Base-by-base conservation (phyloP, 2,888 invertebrate species). In the Caenorhabditis macrosperma region DNA sequence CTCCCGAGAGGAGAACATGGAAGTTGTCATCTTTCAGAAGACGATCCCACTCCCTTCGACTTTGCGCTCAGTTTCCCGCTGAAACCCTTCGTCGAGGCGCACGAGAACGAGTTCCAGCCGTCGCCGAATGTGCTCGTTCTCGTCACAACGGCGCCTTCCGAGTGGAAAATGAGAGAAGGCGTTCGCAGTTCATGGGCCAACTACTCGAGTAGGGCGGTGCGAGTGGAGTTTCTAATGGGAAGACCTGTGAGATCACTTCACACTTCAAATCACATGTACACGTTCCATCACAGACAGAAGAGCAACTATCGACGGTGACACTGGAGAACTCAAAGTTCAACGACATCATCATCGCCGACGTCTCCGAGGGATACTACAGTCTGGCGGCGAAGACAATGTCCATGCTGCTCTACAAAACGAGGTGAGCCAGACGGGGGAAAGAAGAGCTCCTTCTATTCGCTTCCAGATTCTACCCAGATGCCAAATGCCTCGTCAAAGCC, bases 381-480 rank as follows among this genome's bases (percentile, higher is more conserved):
- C 61, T 85, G 30, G 76, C 85, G 15, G 61, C 81, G n/a, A 85
- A 85, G 41, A 83, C 85, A 1, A 82, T 77, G 63, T 81, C 84
- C 1, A 81, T 84, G 78, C 38, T 85, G 12, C 48, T 68, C 6
- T 85, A 84, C 54, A 82, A 85, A 55, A 64, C 52, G 33, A 69
- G 61, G 74, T 63, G 12, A 33, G n/a, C n/a, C n/a, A n/a, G n/a
- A 33, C 24, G 3, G 41, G n/a, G 41, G n/a, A 41, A 15, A 41
- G 41, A 41, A n/a, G n/a, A n/a, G n/a, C n/a, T n/a, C 41, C 2
- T 41, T 46, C 7, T 7, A 1, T 61, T 61, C 20, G 10, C 5
- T 52, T 72, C 5, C 30, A 82, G 74, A 48, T 76, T 55, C 44
- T 78, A 74, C 20, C 63, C 63, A 15, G 67, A 75, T n/a, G 44